Evolutionary conservation across 2,113 vertebrate species (phyloP).

Genomic region (Rhinopomastus cyanomelas): DNA sequence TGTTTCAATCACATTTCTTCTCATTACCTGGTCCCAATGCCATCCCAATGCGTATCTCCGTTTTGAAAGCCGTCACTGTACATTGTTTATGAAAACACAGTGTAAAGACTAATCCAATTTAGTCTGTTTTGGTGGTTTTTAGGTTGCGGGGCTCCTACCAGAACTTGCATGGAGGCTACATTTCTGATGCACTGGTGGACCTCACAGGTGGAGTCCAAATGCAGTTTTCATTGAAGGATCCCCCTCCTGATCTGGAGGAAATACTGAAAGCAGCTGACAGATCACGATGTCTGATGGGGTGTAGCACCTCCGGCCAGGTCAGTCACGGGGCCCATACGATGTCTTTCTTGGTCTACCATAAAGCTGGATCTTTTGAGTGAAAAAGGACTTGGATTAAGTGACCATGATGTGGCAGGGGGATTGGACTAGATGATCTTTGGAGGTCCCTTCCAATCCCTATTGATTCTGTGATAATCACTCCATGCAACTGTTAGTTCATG

Average conservation of each 20-base stretch:
- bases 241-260: conserved; percentile 68
- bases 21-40: not conserved
- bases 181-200: conserved; percentile 87
- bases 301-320: conserved; percentile 77
- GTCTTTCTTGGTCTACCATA: not conserved
- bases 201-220: conserved; percentile 88
- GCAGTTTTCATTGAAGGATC: conserved; percentile 50
- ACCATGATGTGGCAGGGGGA: too few species aligned
- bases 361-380: not conserved
- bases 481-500: not conserved
- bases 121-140: not conserved
- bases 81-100: not conserved
- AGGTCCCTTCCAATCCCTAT: too few species aligned
- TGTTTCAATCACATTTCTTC: not conserved
- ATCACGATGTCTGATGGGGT: conserved; percentile 80
- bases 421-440: too few species aligned
- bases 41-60: not conserved
- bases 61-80: not conserved
- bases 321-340: not conserved
- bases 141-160: conserved; percentile 89
- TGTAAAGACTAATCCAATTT: not conserved
- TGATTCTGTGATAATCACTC: too few species aligned
- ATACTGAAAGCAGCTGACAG: conserved; percentile 74
- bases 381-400: too few species aligned
- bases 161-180: conserved; percentile 79